These are phyloP conservation scores for Bembecia ichneumoniformis DNA, from an alignment of 2,888 invertebrate genomes.

Conservation along the genomic window DNA sequence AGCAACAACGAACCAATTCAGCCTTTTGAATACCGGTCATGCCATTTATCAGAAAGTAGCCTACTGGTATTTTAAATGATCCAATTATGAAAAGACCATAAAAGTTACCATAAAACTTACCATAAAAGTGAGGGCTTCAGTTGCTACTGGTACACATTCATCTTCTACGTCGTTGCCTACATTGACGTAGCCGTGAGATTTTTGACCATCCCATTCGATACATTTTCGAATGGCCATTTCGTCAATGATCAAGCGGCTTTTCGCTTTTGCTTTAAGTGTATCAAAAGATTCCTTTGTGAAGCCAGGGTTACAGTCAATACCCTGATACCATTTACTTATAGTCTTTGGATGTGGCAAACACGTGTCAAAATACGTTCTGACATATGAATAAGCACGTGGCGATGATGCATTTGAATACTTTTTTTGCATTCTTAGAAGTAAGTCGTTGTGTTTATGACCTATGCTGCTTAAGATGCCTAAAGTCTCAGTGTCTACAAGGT, in stretches of 20 bases:
- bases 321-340: background rate
- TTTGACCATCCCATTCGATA: no score
- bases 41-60: background rate
- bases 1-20: background rate
- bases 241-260: constrained; percentile 8
- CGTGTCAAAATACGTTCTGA: no score
- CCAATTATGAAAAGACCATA: no score
- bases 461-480: no score
- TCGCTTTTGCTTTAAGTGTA: background rate
- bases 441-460: no score
- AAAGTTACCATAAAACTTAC: no score
- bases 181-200: no score
- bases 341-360: background rate
- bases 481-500: no score
- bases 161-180: no score
- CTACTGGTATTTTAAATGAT: background rate
- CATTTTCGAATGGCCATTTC: constrained; percentile 11
- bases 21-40: background rate
- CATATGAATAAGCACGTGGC: no score
- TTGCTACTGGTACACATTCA: background rate
- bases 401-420: no score
- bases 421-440: no score
- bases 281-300: background rate
- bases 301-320: background rate
- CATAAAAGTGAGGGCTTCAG: constrained; percentile 26